phyloP scores from a whole-genome alignment of 2,797 vertebrate genomes.

The Megaceryle alcyon region DNA sequence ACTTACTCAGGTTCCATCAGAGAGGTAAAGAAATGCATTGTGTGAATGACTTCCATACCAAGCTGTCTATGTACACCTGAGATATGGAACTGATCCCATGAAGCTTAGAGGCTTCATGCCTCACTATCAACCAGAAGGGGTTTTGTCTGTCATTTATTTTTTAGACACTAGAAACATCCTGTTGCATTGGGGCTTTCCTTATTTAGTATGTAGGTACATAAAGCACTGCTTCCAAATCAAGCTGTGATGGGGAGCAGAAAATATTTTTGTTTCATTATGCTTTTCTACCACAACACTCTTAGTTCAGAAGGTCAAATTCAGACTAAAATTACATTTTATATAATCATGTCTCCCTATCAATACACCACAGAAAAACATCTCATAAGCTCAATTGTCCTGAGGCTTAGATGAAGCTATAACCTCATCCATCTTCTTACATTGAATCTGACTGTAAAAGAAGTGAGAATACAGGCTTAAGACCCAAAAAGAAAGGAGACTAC shows the following conservation, averaged over 20 bases:
- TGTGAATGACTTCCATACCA: not conserved
- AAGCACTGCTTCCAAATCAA: not conserved
- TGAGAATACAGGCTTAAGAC: not conserved
- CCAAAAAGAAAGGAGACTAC: not conserved
- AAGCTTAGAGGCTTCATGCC: not conserved
- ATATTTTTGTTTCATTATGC: not conserved
- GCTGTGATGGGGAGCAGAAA: not conserved
- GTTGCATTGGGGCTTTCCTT: not conserved
- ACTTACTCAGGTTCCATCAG: not conserved
- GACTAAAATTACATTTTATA: conserved; percentile 25
- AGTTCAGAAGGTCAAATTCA: not conserved
- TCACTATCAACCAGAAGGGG: not conserved
- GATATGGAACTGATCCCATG: not conserved
- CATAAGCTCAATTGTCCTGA: not conserved
- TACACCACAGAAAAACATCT: not conserved
- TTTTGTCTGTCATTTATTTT: not conserved
- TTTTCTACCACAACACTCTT: not conserved
- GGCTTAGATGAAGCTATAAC: not conserved
- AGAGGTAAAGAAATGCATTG: not conserved
- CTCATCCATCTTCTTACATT: not conserved
- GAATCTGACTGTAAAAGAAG: not conserved
- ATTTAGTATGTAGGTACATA: not conserved
- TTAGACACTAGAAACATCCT: not conserved
- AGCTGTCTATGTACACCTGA: not conserved
- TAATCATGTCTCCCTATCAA: not conserved